Evolutionary conservation across 2,113 vertebrate genomes (phyloP).

Genomic region (Antechinus flavipes): DNA sequence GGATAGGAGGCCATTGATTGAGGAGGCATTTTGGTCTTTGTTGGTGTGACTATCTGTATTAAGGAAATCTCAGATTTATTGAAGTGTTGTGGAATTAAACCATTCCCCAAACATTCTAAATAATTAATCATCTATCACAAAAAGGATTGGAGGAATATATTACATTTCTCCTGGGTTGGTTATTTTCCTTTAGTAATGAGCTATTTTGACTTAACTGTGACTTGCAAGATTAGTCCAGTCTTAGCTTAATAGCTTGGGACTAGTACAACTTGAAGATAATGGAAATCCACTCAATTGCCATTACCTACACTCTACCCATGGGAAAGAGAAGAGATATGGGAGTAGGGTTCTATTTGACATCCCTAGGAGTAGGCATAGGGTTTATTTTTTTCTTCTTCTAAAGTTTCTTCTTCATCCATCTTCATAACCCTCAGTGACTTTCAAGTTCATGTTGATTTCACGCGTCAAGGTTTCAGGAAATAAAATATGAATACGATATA

Average conservation of each 20-base stretch:
- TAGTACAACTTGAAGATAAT: not conserved
- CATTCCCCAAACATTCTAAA: not conserved
- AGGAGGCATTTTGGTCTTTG: not conserved
- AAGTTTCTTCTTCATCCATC: not conserved
- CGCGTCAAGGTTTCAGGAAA: constrained; percentile 11
- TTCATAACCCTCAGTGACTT: not conserved
- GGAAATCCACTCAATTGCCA: not conserved
- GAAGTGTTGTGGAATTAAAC: not conserved
- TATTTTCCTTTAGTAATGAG: not conserved
- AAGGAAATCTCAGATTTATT: not conserved
- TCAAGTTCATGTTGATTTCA: not conserved
- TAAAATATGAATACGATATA: not conserved
- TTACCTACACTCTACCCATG: not conserved
- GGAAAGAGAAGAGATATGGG: not conserved
- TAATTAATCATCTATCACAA: not conserved
- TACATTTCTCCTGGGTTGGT: not conserved
- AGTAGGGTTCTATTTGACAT: not conserved
- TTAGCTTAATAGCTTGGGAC: not conserved
- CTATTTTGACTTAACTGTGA: not conserved
- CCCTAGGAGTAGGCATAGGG: rapidly evolving
- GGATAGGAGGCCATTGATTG: not conserved
- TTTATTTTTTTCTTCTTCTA: not conserved
- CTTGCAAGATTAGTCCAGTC: not conserved
- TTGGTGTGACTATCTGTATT: not conserved
- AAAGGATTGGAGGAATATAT: not conserved